Evolutionary conservation across 2,797 vertebrate genomes (phyloP).

Genomic region (Carapus acus): DNA sequence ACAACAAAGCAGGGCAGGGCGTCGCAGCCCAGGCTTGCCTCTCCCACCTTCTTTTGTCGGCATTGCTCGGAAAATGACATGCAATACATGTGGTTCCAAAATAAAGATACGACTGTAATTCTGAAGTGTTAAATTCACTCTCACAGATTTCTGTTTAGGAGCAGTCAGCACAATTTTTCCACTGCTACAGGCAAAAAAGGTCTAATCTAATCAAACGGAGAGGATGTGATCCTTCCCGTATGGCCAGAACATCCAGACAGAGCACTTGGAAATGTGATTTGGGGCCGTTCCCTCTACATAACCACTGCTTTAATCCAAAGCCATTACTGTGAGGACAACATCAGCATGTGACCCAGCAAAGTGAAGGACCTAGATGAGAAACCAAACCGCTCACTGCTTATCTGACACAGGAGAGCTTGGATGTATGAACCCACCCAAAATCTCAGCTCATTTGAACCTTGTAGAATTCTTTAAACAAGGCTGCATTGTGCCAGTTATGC

Average conservation of each 20-base stretch:
- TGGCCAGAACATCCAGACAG: neutral
- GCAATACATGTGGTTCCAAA: too few relatives aligned
- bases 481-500: too few relatives aligned
- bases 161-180: neutral
- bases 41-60: neutral
- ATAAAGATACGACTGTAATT: too few relatives aligned
- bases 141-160: neutral
- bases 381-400: too few relatives aligned
- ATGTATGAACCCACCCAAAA: too few relatives aligned
- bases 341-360: too few relatives aligned
- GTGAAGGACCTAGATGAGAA: neutral
- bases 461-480: too few relatives aligned
- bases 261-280: neutral
- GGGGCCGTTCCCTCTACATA: neutral
- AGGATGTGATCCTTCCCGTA: neutral
- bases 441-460: too few relatives aligned
- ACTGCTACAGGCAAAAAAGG: neutral
- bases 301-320: neutral
- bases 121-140: too few relatives aligned
- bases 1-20: constrained; percentile 4
- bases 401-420: too few relatives aligned
- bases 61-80: too few relatives aligned
- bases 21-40: neutral
- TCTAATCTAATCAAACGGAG: neutral
- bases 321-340: neutral